Base-by-base conservation (phyloP, 2,888 invertebrate genomes). In the Caenorhabditis sinica region DNA sequence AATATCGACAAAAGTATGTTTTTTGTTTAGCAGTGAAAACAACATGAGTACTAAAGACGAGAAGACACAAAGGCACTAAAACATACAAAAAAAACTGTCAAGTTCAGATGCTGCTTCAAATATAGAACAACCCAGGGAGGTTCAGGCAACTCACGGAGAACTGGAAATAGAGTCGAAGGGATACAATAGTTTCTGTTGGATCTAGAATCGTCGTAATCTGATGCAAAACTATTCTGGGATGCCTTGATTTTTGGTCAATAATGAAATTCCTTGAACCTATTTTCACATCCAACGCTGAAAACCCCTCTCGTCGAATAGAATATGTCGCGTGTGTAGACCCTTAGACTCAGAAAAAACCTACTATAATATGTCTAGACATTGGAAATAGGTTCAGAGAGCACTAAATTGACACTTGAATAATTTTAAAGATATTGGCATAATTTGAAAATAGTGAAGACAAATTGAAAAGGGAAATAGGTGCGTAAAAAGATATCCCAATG, bases 401-500 rank as follows among this genome's bases (percentile, higher is more conserved):
- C 33, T 36, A 36, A 36, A 36, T 36, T 25, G 23, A 25, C 56
- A 9, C 8, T 13, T 56, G 49, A 49, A 17, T 13, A 13, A 49
- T 40, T 6, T 30, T 36, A 33, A 33, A 61, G 17, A 43, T 20
- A n/a, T 43, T 8, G 1, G 30, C 36, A 28, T 25, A 56, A 36
- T 36, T 53, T 13, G 20, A 45, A 66, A 61, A 53, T 6, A 11
- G n/a, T 30, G n/a, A 49, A 51, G 43, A 11, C 8, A 69, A 51
- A 33, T 43, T 11, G 25, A 63, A 25, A 25, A 33, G 17, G 17
- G 49, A 63, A 30, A 61, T 49, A 25, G 45, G 20, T 2, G n/a
- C n/a, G n/a, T n/a, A 60, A 9, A 28, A 25, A 40, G 63, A 60
- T 45, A 36, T 69, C 33, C 58, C 49, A 33, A 60, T 51, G 30